phyloP scores from a whole-genome alignment of 1,140 invertebrate species.

The Leptopilina boulardi region DNA sequence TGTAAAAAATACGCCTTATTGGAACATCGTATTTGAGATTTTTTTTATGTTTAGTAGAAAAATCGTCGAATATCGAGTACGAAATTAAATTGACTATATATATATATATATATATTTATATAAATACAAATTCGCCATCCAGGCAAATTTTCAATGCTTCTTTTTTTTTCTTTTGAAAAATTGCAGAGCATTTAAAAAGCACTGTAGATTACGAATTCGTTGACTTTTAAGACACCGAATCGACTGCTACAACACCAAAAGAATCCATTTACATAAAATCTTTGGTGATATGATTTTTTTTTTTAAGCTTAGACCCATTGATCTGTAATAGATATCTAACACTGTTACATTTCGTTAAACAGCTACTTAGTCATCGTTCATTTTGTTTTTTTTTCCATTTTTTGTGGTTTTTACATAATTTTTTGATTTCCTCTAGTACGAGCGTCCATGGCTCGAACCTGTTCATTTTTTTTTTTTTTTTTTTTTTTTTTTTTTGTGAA shows the following conservation, averaged over 20 bases:
- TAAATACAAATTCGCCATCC: slow-evolving; percentile 4
- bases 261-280: slow-evolving; percentile 69
- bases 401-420: slow-evolving; percentile 65
- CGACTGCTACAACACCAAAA: slow-evolving; percentile 28
- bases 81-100: slow-evolving; percentile 32
- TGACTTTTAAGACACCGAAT: slow-evolving; percentile 33
- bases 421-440: slow-evolving; percentile 64
- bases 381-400: slow-evolving; percentile 46
- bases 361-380: slow-evolving; percentile 64
- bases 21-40: not conserved
- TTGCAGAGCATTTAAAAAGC: slow-evolving; percentile 19
- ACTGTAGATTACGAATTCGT: slow-evolving; percentile 28
- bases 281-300: slow-evolving; percentile 67
- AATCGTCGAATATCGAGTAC: slow-evolving; percentile 22
- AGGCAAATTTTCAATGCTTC: slow-evolving; percentile 18
- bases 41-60: slow-evolving; percentile 1
- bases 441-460: slow-evolving; percentile 55
- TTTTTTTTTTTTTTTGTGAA: slow-evolving; percentile 53
- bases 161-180: not conserved
- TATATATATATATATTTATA: too few relatives aligned
- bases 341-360: slow-evolving; percentile 58
- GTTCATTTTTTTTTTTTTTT: not conserved
- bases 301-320: slow-evolving; percentile 57
- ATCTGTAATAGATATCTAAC: slow-evolving; percentile 57
- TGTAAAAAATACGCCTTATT: slow-evolving; percentile 28